Base-by-base conservation (phyloP, 2,888 invertebrate species). In the Lycophotia porphyrea region DNA sequence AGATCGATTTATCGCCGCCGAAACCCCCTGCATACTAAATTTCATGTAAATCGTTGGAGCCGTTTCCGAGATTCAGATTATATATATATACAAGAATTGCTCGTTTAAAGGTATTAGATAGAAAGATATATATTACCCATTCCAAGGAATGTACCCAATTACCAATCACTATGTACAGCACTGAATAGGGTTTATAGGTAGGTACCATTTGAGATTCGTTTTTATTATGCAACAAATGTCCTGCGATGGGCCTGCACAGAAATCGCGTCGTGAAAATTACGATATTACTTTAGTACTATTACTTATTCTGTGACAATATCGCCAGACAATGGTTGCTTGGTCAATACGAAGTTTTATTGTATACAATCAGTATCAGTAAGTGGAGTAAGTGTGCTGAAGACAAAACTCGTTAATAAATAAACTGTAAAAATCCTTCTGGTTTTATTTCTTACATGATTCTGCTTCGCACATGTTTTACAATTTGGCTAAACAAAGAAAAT, bases 371-470 rank as follows among this genome's bases (percentile, higher is more conserved):
- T 81, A 84, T 81, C 69, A 84, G 75, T 66, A 65, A 80, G 75
- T 76, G 60, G 78, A 79, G 52, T 71, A 64, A 69, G 63, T 82
- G 84, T 84, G 82, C 69, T 80, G 65, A 75, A 75, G 34, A 74
- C 71, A 74, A 78, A 74, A 77, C 75, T 82, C 42, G 52, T 76
- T 67, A 84, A 63, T 80, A 74, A 86, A 87, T 82, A 78, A 80
- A 85, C 61, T 75, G 60, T 75, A 44, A 66, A 71, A 69, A 63
- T n/a, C 21, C 27, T 39, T 58, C 49, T 74, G 36, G 49, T 71
- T 68, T 58, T 44, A 47, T 67, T 66, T 52, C 21, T 24, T 11
- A 52, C 24, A n/a, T 11, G 9, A n/a, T n/a, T 11, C 5, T 52
- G 9, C n/a, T n/a, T 11, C n/a, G 52, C 52, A n/a, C 13, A 4